These are phyloP conservation scores for Oryzias dopingdopingensis DNA, from an alignment of 2,797 vertebrate genomes.

Conservation along the genomic window DNA sequence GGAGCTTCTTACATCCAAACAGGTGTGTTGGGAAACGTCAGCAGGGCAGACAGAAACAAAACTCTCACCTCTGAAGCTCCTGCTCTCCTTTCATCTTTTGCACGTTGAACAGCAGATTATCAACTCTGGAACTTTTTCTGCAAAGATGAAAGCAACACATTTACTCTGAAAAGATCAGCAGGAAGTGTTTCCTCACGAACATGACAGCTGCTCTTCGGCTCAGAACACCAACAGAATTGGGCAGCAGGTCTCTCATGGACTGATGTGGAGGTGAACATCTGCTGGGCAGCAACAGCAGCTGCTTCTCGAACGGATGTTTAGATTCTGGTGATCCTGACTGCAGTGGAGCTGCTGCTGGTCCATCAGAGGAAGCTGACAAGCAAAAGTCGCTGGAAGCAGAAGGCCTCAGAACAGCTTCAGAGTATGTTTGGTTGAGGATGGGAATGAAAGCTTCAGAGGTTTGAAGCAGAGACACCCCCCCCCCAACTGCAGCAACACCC, in stretches of 20 bases:
- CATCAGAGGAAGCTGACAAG: slow-evolving; percentile 34
- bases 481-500: no score
- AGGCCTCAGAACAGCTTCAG: no score
- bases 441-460: no score
- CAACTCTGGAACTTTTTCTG: slow-evolving; percentile 91
- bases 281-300: no score
- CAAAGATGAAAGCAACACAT: slow-evolving; percentile 11
- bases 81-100: slow-evolving; percentile 93
- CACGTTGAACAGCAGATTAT: slow-evolving; percentile 91
- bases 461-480: no score
- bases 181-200: neutral
- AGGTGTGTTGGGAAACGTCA: neutral
- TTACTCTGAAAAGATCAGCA: neutral
- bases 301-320: no score
- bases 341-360: slow-evolving; percentile 1
- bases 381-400: slow-evolving; percentile 29
- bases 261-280: no score
- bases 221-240: no score
- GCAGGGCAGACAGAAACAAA: neutral
- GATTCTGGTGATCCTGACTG: no score
- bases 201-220: no score
- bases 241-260: no score
- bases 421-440: no score
- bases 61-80: slow-evolving; percentile 87
- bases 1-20: neutral